These are phyloP conservation scores for Galleria mellonella DNA, from an alignment of 1,140 invertebrate genomes.

Conservation along the genomic window DNA sequence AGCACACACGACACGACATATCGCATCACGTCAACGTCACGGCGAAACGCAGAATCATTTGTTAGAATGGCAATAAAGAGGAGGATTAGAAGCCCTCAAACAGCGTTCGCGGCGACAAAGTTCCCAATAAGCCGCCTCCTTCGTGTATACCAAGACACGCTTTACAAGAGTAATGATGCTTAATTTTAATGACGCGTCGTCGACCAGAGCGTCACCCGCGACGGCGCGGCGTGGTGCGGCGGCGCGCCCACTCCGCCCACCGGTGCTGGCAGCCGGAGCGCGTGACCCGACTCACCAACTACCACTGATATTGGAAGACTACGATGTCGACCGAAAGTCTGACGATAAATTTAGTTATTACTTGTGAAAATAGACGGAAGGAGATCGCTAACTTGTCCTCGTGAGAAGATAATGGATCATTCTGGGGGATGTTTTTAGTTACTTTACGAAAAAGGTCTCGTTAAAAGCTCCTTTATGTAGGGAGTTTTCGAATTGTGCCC, in stretches of 20 bases:
- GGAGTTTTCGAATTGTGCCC: slow-evolving; percentile 53
- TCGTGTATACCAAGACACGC: slow-evolving; percentile 46
- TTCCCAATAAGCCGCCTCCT: slow-evolving; percentile 61
- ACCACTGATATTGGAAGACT: slow-evolving; percentile 62
- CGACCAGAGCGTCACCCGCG: slow-evolving; percentile 38
- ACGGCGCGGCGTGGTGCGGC: slow-evolving; percentile 15
- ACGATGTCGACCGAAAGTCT: slow-evolving; percentile 60
- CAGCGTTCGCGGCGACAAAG: slow-evolving; percentile 38
- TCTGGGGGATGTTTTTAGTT: slow-evolving; percentile 62
- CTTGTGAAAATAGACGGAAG: slow-evolving; percentile 74
- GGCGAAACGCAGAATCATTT: slow-evolving; percentile 38
- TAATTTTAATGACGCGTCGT: slow-evolving; percentile 72
- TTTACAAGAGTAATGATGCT: slow-evolving; percentile 72
- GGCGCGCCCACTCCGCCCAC: slow-evolving; percentile 14
- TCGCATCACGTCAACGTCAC: slow-evolving; percentile 17
- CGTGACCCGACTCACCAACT: slow-evolving; percentile 59
- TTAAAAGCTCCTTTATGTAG: slow-evolving; percentile 64
- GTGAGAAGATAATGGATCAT: slow-evolving; percentile 72
- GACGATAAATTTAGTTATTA: slow-evolving; percentile 74
- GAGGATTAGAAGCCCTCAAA: slow-evolving; percentile 51
- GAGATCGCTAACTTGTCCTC: slow-evolving; percentile 72
- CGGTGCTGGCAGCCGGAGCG: slow-evolving; percentile 6
- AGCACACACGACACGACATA: slow-evolving; percentile 9
- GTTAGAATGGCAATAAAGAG: slow-evolving; percentile 52
- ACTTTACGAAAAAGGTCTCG: slow-evolving; percentile 58